Base-by-base conservation (phyloP, 2,797 vertebrate genomes). In the Melanotaenia boesemani region DNA sequence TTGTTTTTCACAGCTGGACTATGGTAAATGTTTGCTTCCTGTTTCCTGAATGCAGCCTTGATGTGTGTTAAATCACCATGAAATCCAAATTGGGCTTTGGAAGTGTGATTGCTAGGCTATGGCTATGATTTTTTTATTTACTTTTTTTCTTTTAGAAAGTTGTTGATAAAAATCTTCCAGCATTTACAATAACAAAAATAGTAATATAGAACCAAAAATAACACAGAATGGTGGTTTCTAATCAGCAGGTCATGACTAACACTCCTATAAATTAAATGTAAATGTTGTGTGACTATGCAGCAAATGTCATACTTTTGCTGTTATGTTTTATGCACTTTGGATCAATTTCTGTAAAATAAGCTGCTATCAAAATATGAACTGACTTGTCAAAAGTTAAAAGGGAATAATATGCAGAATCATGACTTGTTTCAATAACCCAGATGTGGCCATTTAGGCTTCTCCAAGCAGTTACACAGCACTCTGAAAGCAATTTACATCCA, bases 1-100 rank as follows among this genome's bases (percentile, higher is more conserved):
- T 88, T 79, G 70, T 72, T 10, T 0, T 79, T 81, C 58, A 50
- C 69, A 60, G 85, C 79, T 73, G n/a, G 62, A 60, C 54, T 71
- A 72, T 54, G 39, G 48, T 81, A 84, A 89, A 70, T 80, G 77
- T 70, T 91, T 79, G 72, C 84, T 88, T 92, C 86, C 79, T 74
- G 83, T 87, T 91, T 91, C 92, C 90, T 88, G 73, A 83, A 64
- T 8, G 18, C 37, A 36, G 75, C 75, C 75, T 76, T 85, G 80
- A 90, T 89, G 82, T 83, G 70, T 67, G 50, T 85, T 85, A 78
- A 82, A 75, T 61, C 18, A 55, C 76, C 70, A 71, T 88, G 77
- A 71, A 55, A 26, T 52, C 26, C 70, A 75, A 66, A 60, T 83
- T 80, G 63, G 71, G 67, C 36, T 65, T 52, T 39, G 28, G 63